Percentiles rank a stretch among this genome's conserved stretches.
Evolutionary conservation across 2,888 invertebrate genomes (phyloP).

Genomic region (Oxytorus armatus): DNA sequence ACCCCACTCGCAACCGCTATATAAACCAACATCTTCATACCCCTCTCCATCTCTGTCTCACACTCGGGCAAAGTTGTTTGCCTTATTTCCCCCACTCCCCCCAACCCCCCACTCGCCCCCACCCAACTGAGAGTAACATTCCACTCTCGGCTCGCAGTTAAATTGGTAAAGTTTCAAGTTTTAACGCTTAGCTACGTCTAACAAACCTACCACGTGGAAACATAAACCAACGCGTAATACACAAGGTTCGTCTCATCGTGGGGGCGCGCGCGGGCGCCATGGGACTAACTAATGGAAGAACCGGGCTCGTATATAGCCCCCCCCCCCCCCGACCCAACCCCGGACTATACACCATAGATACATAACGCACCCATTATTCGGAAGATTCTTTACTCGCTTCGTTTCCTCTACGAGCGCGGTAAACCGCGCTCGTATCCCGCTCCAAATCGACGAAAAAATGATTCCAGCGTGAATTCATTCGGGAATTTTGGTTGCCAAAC

Average conservation of each 20-base stretch:
- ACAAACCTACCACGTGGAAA: constrained; percentile 38
- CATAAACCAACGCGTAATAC: constrained; percentile 59
- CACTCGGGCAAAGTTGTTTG: constrained; percentile 68
- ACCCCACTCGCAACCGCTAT: constrained; percentile 18
- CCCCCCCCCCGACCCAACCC: not conserved
- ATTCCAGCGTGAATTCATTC: not conserved
- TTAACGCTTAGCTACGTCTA: constrained; percentile 68
- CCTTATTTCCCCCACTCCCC: constrained; percentile 33
- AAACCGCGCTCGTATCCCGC: too few species aligned
- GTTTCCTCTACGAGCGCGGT: too few species aligned
- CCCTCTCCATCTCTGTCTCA: constrained; percentile 7
- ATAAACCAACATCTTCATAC: too few species aligned
- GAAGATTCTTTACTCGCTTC: too few species aligned
- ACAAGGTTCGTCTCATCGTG: constrained; percentile 46
- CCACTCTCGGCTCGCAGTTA: constrained; percentile 71
- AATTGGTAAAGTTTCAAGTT: constrained; percentile 73
- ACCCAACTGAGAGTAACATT: constrained; percentile 64
- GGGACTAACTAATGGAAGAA: constrained; percentile 56
- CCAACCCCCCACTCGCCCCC: not conserved
- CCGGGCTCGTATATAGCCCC: not conserved
- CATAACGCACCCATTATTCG: too few species aligned
- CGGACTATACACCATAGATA: too few species aligned
- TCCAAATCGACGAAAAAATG: too few species aligned
- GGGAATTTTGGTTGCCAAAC: not conserved
- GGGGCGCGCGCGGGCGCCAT: too few species aligned